These are phyloP conservation scores for Heliothis subflexa DNA, from an alignment of 1,140 invertebrate species.

Conservation along the genomic window DNA sequence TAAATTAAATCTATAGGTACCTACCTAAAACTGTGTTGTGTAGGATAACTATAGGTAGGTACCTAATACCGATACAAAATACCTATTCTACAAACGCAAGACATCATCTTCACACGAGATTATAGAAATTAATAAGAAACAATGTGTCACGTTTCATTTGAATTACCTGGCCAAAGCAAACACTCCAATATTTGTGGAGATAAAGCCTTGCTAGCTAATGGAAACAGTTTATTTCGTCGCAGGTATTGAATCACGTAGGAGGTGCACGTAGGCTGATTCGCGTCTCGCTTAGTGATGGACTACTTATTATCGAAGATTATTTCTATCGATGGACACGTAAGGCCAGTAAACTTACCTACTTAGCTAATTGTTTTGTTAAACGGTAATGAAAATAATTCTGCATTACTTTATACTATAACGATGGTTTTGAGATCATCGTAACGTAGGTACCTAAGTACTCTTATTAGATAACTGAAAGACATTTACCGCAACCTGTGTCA, in stretches of 20 bases:
- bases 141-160: slow-evolving; percentile 67
- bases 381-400: too few species aligned
- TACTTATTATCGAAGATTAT: not conserved
- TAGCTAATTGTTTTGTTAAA: too few species aligned
- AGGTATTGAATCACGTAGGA: slow-evolving; percentile 54
- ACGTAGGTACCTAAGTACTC: too few species aligned
- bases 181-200: slow-evolving; percentile 72
- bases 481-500: too few species aligned
- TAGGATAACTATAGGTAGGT: not conserved
- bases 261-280: slow-evolving; percentile 48
- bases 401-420: too few species aligned
- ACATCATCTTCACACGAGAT: not conserved
- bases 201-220: slow-evolving; percentile 67
- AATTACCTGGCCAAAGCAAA: slow-evolving; percentile 69
- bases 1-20: too few species aligned
- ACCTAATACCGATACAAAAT: not conserved
- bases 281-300: not conserved
- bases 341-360: too few species aligned
- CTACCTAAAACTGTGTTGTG: too few species aligned
- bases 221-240: slow-evolving; percentile 52
- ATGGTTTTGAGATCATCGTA: too few species aligned
- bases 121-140: slow-evolving; percentile 8
- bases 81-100: not conserved
- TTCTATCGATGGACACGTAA: not conserved
- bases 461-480: too few species aligned